A percentile compares a stretch with the other conserved stretches of the same genome.
Evolutionary conservation across 2,888 invertebrate genomes (phyloP).

Genomic region (Bombyx huttoni): DNA sequence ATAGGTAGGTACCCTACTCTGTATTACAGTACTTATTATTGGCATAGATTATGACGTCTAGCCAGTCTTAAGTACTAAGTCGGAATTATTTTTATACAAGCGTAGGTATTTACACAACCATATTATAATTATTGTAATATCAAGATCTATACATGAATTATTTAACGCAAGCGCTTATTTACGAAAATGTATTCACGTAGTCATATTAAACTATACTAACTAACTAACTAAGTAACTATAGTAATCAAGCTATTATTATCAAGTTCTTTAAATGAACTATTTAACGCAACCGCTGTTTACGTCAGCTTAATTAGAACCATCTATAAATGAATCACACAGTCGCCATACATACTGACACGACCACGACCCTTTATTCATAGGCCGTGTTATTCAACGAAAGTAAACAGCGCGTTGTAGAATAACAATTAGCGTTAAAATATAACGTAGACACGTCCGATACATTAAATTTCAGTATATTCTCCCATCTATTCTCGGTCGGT

Average conservation of each 20-base stretch:
- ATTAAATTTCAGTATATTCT: slow-evolving; percentile 53
- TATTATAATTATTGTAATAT: too few species aligned
- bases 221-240: too few species aligned
- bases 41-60: too few species aligned
- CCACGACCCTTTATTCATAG: slow-evolving; percentile 31
- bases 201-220: too few species aligned
- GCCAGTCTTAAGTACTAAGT: too few species aligned
- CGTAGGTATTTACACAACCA: too few species aligned
- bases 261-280: not conserved
- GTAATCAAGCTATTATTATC: not conserved
- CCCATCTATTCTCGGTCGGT: slow-evolving; percentile 51
- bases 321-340: slow-evolving; percentile 37
- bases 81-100: too few species aligned
- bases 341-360: slow-evolving; percentile 23
- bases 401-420: slow-evolving; percentile 63
- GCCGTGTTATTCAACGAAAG: slow-evolving; percentile 61
- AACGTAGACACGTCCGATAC: slow-evolving; percentile 47
- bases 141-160: too few species aligned
- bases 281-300: not conserved
- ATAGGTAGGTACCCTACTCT: not conserved
- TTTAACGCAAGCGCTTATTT: too few species aligned
- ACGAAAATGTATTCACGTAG: too few species aligned
- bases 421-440: slow-evolving; percentile 55
- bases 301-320: slow-evolving; percentile 21
- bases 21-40: not conserved